Evolutionary conservation across 1,140 invertebrate genomes (phyloP).

Genomic region (Trypoxylus dichotomus): DNA sequence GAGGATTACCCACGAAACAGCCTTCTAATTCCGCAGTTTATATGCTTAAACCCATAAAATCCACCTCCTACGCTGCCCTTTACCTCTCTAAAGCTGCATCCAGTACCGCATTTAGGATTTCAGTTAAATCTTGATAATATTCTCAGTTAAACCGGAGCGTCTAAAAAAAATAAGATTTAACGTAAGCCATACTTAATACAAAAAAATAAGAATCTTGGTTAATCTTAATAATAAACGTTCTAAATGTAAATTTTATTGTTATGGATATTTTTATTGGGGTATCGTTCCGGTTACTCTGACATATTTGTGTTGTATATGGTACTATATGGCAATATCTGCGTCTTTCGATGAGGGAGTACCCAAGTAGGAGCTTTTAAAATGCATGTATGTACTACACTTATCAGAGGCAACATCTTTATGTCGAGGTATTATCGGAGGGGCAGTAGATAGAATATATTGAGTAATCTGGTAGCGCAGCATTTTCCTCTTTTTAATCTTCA

Average conservation of each 20-base stretch:
- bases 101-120: not conserved
- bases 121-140: not conserved
- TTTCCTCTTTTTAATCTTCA: not conserved
- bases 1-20: not conserved
- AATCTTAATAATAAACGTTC: not conserved
- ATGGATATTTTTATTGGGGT: not conserved
- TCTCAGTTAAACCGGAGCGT: not conserved
- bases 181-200: not conserved
- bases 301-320: not conserved
- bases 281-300: not conserved
- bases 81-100: not conserved
- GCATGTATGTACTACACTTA: not conserved
- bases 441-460: not conserved
- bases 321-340: not conserved
- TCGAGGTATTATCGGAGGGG: not conserved
- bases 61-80: not conserved
- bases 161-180: not conserved
- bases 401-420: not conserved
- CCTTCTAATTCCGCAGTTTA: not conserved
- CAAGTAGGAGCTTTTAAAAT: not conserved
- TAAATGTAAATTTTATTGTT: conserved; percentile 4
- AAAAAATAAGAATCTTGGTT: not conserved
- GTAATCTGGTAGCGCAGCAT: not conserved
- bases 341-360: not conserved
- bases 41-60: not conserved